phyloP scores from a whole-genome alignment of 2,797 vertebrate species.

The Ptychobarbus kaznakovi region DNA sequence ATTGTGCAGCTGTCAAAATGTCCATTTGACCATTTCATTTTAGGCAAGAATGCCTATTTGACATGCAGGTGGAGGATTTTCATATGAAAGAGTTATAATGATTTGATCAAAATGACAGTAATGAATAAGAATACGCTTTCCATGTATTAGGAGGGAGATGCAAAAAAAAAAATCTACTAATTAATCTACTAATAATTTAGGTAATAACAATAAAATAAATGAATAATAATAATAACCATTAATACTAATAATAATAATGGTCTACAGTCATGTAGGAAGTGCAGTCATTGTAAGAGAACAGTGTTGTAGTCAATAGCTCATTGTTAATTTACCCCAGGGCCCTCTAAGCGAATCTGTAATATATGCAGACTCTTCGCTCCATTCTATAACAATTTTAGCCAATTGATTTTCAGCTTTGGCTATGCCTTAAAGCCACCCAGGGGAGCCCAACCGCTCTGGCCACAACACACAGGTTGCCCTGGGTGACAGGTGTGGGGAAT shows the following conservation, averaged over 20 bases:
- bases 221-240: background rate
- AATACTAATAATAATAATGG: background rate
- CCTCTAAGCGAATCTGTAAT: constrained; percentile 46
- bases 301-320: constrained; percentile 20
- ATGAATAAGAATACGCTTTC: constrained; percentile 15
- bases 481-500: constrained; percentile 55
- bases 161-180: background rate
- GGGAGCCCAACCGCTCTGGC: constrained; percentile 18
- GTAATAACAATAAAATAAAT: too few relatives aligned
- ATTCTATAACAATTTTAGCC: constrained; percentile 55
- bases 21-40: constrained; percentile 32
- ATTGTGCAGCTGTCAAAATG: constrained; percentile 45
- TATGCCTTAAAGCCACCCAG: constrained; percentile 43
- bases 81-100: constrained; percentile 38
- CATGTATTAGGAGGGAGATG: background rate
- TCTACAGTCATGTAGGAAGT: constrained; percentile 16
- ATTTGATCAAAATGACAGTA: constrained; percentile 39
- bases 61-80: constrained; percentile 40
- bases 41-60: constrained; percentile 20
- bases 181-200: too few relatives aligned
- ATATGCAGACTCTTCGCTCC: constrained; percentile 45
- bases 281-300: constrained; percentile 1
- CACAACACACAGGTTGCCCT: constrained; percentile 43
- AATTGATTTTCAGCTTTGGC: constrained; percentile 55
- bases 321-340: constrained; percentile 28